Base-by-base conservation (phyloP, 2,113 vertebrate species). In the Setophaga coronata region DNA sequence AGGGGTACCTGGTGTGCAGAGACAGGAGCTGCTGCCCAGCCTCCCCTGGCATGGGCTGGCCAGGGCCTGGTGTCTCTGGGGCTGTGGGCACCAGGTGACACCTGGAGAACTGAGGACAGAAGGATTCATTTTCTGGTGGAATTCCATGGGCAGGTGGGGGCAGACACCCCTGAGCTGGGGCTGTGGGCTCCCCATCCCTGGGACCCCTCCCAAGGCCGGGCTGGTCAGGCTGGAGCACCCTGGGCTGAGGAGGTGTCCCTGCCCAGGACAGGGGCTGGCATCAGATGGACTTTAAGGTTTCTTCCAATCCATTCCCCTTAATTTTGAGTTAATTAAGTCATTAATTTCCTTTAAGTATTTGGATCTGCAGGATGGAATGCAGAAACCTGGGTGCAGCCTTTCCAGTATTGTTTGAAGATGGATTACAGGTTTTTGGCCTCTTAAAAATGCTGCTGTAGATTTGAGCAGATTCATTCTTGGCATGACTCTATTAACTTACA, bases 401-500 rank as follows among this genome's bases (percentile, higher is more conserved):
- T 34, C 69, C 33, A 17, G 5, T 3, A 5, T 26, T 5, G 2
- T 74, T 67, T 90, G 82, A 73, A 89, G 61, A 89, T 58, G 51
- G 34, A 87, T 88, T 72, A 54, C 21, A 19, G 45, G 29, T 1
- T 57, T 76, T 53, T 85, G 77, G 53, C 50, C 66, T 91, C 67
- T 76, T 60, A n/a, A 31, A 88, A 70, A 70, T 0, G 21, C 31
- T 56, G 77, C 57, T 80, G 65, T 45, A 73, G 82, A 62, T 56
- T 53, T 43, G 48, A 66, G 80, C 87, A 92, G 91, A 69, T 79
- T 72, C 65, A 36, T 72, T 89, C 90, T 56, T 95, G 86, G 57
- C 92, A 64, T 82, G 84, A 89, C 47, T 94, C 87, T 88, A 42
- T 83, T 89, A 93, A 90, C 47, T 87, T 28, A 45, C 71, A 72